Evolutionary conservation across 1,140 invertebrate genomes (phyloP), one percentile per base, ranked within the genome.

Genomic region (Drosophila repletoides): DNA sequence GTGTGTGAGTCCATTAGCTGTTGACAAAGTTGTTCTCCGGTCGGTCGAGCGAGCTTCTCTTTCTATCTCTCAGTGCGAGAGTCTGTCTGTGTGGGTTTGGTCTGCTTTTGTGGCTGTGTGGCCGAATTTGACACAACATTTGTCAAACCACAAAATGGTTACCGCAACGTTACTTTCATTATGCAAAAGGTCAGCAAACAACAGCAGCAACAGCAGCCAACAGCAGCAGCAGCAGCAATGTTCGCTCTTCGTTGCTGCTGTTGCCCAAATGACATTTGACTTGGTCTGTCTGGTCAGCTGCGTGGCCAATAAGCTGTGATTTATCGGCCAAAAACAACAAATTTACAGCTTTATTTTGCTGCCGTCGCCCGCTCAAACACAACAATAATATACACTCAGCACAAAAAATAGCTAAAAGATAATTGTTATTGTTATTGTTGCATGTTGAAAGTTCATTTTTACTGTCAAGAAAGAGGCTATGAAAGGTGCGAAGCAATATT

Each of bases 81-180:
- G 29, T 43, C 9, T 60, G 24, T 26, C 1, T 38, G 31, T 59
- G 41, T 36, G 15, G 38, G 48, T 69, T 14, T 59, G 46, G 58
- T 63, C 38, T 48, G 59, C 48, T 51, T n/a, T 70, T 83, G 79
- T 38, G 79, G 79, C 61, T 84, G 61, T 67, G 71, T 75, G 76
- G 80, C 80, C 80, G 81, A 84, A 84, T 84, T 84, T 84, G 80
- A 84, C 80, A 84, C 80, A 84, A 86, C 80, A 84, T 84, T 84
- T 84, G 80, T 84, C 80, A 84, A 84, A 84, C 80, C 80, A 63
- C 80, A 84, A 84, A 84, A 84, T 84, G 80, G 80, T 75, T 67
- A 67, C 71, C 80, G 59, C 80, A 84, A 80, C 60, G 80, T 84
- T 84, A 86, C 80, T 86, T 84, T 84, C 80, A 84, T 84, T 86